Conservation (phyloP, 2,888 invertebrate genomes). For the Andrena fulva region DNA sequence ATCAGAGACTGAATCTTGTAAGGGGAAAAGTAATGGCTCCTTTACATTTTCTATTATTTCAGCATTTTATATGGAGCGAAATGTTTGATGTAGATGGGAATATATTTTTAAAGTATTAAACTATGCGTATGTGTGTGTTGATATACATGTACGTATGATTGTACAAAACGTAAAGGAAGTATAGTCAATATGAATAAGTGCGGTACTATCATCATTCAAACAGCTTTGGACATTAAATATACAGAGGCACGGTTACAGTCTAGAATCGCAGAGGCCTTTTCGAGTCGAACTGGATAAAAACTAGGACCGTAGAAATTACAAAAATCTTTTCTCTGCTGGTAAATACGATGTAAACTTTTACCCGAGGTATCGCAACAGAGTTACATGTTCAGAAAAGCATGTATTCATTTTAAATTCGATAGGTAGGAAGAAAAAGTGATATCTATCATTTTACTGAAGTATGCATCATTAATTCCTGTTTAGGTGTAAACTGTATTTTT, state of each 20-base stretch:
- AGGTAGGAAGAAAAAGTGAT: slow-evolving; percentile 32
- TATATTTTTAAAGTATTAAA: slow-evolving; percentile 72
- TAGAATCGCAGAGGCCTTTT: slow-evolving; percentile 66
- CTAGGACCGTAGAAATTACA: slow-evolving; percentile 27
- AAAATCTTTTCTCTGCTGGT: slow-evolving; percentile 30
- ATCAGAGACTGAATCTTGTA: slow-evolving; percentile 72
- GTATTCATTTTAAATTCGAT: slow-evolving; percentile 25
- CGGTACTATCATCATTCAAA: slow-evolving; percentile 39
- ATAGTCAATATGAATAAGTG: slow-evolving; percentile 64
- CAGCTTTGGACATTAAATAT: slow-evolving; percentile 33
- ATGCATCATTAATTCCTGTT: slow-evolving; percentile 24
- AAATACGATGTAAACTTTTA: slow-evolving; percentile 49
- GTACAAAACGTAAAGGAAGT: slow-evolving; percentile 64
- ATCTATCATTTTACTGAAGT: slow-evolving; percentile 22
- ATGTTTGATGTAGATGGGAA: slow-evolving; percentile 60
- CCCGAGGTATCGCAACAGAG: slow-evolving; percentile 11
- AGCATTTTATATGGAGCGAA: slow-evolving; percentile 69
- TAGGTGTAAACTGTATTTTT: slow-evolving; percentile 39
- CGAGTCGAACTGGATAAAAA: slow-evolving; percentile 43
- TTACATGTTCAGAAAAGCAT: slow-evolving; percentile 3
- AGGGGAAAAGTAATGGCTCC: slow-evolving; percentile 48
- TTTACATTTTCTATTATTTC: slow-evolving; percentile 71
- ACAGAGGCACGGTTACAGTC: slow-evolving; percentile 55
- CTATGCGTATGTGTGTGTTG: slow-evolving; percentile 46
- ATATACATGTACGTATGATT: slow-evolving; percentile 58